These are phyloP conservation scores for Cremastobaeus sp. DNA, from an alignment of 2,888 invertebrate species.

Conservation along the genomic window DNA sequence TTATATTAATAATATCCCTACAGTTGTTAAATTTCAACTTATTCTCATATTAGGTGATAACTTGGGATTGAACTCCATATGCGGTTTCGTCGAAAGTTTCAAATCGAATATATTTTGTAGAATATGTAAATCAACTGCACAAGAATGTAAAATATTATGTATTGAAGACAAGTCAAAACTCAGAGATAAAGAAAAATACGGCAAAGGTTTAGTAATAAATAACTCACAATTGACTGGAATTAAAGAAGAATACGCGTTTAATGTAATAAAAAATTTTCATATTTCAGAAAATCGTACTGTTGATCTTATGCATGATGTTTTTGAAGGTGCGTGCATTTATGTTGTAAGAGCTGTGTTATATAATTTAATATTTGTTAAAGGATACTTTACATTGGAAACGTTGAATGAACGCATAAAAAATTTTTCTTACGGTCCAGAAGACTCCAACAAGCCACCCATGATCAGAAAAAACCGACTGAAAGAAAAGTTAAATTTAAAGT, in stretches of 20 bases:
- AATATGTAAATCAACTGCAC: conserved; percentile 59
- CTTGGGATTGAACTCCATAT: conserved; percentile 62
- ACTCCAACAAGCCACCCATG: no score
- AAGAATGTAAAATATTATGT: conserved; percentile 42
- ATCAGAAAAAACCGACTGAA: no score
- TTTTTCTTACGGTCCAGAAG: conserved; percentile 45
- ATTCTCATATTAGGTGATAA: conserved; percentile 62
- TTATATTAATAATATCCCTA: conserved; percentile 23
- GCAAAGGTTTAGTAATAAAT: no score
- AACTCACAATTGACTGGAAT: no score
- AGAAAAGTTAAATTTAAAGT: no score
- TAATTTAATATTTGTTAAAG: conserved; percentile 46
- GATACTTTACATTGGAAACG: conserved; percentile 45
- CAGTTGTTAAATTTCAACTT: conserved; percentile 60
- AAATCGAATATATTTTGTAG: conserved; percentile 64
- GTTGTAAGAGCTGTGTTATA: conserved; percentile 36
- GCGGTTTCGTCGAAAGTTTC: conserved; percentile 61
- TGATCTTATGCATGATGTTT: no score
- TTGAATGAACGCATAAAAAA: conserved; percentile 44
- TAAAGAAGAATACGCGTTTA: no score
- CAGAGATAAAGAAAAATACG: background rate
- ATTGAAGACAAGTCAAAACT: background rate
- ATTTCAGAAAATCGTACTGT: no score
- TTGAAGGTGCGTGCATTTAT: no score
- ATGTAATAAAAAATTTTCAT: no score